Percentiles rank a stretch among this genome's conserved stretches.
Conservation (phyloP, 2,888 invertebrate species). For the Drosophila mimetica region DNA sequence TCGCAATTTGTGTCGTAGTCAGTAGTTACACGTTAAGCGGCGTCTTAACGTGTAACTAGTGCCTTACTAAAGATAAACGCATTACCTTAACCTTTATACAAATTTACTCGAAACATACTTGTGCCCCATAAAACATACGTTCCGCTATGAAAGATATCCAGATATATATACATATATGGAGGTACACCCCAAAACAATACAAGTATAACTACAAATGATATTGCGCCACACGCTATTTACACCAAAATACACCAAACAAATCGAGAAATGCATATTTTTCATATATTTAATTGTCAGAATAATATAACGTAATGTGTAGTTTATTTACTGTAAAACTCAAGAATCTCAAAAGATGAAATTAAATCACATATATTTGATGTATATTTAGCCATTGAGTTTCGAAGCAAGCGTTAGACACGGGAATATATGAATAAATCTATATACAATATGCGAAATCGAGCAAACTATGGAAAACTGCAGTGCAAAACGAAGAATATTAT, state of each 20-base stretch:
- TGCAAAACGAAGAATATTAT: slow-evolving; percentile 66
- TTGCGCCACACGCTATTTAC: slow-evolving; percentile 71
- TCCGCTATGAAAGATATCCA: slow-evolving; percentile 41
- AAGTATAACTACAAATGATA: slow-evolving; percentile 43
- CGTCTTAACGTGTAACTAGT: slow-evolving; percentile 83
- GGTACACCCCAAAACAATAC: slow-evolving; percentile 51
- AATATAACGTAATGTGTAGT: slow-evolving; percentile 49
- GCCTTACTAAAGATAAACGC: slow-evolving; percentile 84
- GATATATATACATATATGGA: slow-evolving; percentile 44
- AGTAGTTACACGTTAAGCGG: slow-evolving; percentile 83
- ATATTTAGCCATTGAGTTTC: slow-evolving; percentile 59
- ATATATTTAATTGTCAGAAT: slow-evolving; percentile 52
- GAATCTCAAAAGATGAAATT: slow-evolving; percentile 27
- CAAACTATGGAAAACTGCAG: slow-evolving; percentile 65
- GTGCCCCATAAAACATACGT: slow-evolving; percentile 41
- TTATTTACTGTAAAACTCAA: slow-evolving; percentile 48
- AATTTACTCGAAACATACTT: slow-evolving; percentile 69
- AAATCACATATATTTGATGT: slow-evolving; percentile 40
- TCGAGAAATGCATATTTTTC: slow-evolving; percentile 59
- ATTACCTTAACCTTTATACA: slow-evolving; percentile 82
- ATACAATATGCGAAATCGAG: slow-evolving; percentile 48
- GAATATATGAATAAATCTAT: slow-evolving; percentile 27
- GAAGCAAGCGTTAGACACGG: slow-evolving; percentile 30
- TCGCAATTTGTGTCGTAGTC: slow-evolving; percentile 77
- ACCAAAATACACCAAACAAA: slow-evolving; percentile 51